Evolutionary conservation across 2,113 vertebrate species (phyloP), one percentile per base, ranked within the genome.

Genomic region (Lycaon pictus): DNA sequence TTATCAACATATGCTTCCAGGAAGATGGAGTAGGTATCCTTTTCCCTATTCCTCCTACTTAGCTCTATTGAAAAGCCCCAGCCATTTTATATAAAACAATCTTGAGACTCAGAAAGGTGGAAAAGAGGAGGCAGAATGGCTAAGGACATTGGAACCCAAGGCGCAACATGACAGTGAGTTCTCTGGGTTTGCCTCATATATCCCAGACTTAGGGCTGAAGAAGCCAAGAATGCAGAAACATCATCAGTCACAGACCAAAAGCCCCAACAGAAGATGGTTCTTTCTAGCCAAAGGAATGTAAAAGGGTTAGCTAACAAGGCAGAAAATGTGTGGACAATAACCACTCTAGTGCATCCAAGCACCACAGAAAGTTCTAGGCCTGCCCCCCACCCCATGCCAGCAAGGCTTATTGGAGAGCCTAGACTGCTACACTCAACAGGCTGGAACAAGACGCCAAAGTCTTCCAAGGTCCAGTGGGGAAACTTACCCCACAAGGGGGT

Each of bases 161-260:
- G 53, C 13, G 27, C 0, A 0, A 15, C 12, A 19, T 2, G 3
- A 15, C 17, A 0, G 5, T 12, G 62, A 56, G 23, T 37, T 63
- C 60, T 16, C 16, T 23, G 9, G 29, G 15, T 48, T 58, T 43
- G 81, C 86, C 51, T 77, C 32, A 1, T 17, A 15, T 22, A 37
- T 51, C 29, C 27, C 48, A 20, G 51, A 43, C 69, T 55, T 37
- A 17, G 27, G 62, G 56, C 71, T 20, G 0, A 84, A 56, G 84
- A 84, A 71, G 51, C 22, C 32, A 35, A 62, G 53, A 35, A 55
- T 25, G 62, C 55, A 22, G 55, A 89, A 92, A 58, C 11, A 29
- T 12, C 67, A n/a, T 43, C 12, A 63, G 37, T 3, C n/a, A 56
- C 22, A 37, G 56, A 69, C 25, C 9, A 58, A 60, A 51, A 58